A percentile compares a stretch with the other conserved stretches of the same genome.
Evolutionary conservation across 2,888 invertebrate species (phyloP).

Genomic region (Antheraea assamensis): DNA sequence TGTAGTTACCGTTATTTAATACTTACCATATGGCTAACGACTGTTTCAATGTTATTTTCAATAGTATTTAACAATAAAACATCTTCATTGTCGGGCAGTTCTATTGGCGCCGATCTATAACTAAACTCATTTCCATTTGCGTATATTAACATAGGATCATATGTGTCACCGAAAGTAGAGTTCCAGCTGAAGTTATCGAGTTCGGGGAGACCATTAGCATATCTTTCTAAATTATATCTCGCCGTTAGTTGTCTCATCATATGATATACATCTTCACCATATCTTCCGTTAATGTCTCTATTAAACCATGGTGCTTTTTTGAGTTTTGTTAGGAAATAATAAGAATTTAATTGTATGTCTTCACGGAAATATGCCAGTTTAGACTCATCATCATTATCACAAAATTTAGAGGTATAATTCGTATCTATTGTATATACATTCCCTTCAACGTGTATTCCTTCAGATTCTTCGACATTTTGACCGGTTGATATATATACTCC

Average conservation of each 20-base stretch:
- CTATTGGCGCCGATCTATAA: slow-evolving; percentile 71
- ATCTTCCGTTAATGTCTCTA: slow-evolving; percentile 66
- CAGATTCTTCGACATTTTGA: slow-evolving; percentile 47
- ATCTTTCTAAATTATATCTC: slow-evolving; percentile 87
- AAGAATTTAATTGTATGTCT: slow-evolving; percentile 86
- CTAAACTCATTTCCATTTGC: slow-evolving; percentile 85
- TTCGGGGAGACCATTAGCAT: slow-evolving; percentile 84
- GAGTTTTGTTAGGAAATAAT: slow-evolving; percentile 82
- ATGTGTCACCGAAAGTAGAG: slow-evolving; percentile 73
- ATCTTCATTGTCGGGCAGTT: slow-evolving; percentile 58
- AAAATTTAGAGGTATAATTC: slow-evolving; percentile 67
- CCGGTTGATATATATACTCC: slow-evolving; percentile 58
- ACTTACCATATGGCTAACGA: slow-evolving; percentile 65
- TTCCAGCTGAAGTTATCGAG: slow-evolving; percentile 80
- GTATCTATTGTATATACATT: slow-evolving; percentile 64
- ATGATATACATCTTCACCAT: slow-evolving; percentile 84
- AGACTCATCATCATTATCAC: slow-evolving; percentile 75
- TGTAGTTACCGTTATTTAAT: neutral
- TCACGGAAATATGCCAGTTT: slow-evolving; percentile 87
- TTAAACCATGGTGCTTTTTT: slow-evolving; percentile 83
- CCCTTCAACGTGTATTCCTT: slow-evolving; percentile 60
- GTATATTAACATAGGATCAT: slow-evolving; percentile 83
- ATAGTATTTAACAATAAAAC: slow-evolving; percentile 56
- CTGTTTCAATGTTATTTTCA: slow-evolving; percentile 57
- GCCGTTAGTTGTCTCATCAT: slow-evolving; percentile 85